Conservation (phyloP, 2,797 vertebrate genomes). For the Trachurus trachurus region DNA sequence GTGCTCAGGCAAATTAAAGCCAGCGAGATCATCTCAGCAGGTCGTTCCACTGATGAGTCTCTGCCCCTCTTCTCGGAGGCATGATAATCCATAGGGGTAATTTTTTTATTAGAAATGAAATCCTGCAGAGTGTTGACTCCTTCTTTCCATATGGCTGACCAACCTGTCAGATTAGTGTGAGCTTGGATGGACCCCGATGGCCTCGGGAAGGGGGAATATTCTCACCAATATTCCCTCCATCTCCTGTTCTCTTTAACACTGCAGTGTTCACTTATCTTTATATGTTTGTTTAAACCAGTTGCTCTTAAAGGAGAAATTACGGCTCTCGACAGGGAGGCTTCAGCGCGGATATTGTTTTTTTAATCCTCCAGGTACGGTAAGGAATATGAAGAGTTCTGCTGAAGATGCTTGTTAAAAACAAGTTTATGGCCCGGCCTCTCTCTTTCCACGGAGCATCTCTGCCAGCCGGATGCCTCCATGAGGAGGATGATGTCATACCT, state of each 20-base stretch:
- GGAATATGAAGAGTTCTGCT: background rate
- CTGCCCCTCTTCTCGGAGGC: background rate
- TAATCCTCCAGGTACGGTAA: background rate
- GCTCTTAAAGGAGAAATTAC: background rate
- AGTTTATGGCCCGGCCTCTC: no score
- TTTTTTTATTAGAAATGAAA: background rate
- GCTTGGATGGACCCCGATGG: background rate
- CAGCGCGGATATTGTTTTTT: background rate
- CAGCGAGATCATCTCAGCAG: background rate
- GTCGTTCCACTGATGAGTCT: background rate
- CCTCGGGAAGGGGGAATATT: background rate
- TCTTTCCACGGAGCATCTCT: no score
- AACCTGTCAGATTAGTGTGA: background rate
- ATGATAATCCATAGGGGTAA: background rate
- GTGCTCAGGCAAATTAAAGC: background rate
- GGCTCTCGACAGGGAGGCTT: background rate
- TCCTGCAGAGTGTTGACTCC: background rate
- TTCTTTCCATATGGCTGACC: background rate
- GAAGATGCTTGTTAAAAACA: no score
- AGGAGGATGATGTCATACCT: background rate
- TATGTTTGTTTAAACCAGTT: background rate
- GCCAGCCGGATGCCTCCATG: background rate
- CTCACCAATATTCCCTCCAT: background rate
- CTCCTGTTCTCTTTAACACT: background rate
- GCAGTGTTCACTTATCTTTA: background rate